A percentile compares a stretch with the other conserved stretches of the same genome.
Conservation (phyloP, 2,113 vertebrate genomes). For the Stigmatopora nigra region DNA sequence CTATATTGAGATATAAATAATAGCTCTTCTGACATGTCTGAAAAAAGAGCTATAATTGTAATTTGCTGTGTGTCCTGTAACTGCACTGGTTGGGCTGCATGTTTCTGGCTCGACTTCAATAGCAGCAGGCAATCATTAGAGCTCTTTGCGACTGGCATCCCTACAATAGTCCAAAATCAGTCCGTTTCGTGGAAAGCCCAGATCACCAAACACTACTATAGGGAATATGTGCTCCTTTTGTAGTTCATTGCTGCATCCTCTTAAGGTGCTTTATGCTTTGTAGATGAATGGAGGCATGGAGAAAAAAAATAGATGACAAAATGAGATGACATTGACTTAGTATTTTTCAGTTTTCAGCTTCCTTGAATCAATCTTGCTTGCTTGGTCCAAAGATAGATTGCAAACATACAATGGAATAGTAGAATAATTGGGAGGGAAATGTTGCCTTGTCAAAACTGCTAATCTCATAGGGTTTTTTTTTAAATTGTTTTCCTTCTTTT, state of each 20-base stretch:
- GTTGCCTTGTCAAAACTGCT: no score
- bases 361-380: no score
- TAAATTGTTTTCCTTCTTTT: no score
- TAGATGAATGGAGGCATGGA: slow-evolving; percentile 38
- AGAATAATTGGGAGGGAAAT: no score
- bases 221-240: slow-evolving; percentile 23
- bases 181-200: slow-evolving; percentile 35
- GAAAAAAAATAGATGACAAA: slow-evolving; percentile 29
- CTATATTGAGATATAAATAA: slow-evolving; percentile 12
- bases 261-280: slow-evolving; percentile 32
- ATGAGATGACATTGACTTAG: slow-evolving; percentile 14
- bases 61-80: slow-evolving; percentile 1
- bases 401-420: no score
- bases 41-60: slow-evolving; percentile 9
- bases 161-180: slow-evolving; percentile 31
- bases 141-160: slow-evolving; percentile 37
- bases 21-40: slow-evolving; percentile 7
- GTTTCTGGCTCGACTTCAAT: slow-evolving; percentile 43
- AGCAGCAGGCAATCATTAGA: slow-evolving; percentile 46
- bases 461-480: no score
- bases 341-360: no score
- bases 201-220: slow-evolving; percentile 32
- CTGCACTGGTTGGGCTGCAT: slow-evolving; percentile 19
- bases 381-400: no score
- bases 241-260: slow-evolving; percentile 49